Evolutionary conservation across 2,113 vertebrate genomes (phyloP), one percentile per base, ranked within the genome.

Genomic region (Neodon shergylaensis): DNA sequence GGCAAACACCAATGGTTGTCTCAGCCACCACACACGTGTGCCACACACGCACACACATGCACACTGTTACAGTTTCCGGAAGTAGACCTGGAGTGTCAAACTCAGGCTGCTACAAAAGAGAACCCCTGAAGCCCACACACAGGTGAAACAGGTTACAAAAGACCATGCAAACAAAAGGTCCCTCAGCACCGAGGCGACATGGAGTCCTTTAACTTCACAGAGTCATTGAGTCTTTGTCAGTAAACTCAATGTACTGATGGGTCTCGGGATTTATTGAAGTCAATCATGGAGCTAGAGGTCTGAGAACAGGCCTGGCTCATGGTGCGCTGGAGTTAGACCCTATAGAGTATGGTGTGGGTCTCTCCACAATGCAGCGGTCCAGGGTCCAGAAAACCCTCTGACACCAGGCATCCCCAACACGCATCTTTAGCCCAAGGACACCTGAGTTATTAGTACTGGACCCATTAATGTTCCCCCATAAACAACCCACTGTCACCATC

Each of bases 221-320:
- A 92, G 12, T 31, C 61, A 5, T 12, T 39, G 22, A 47, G 54
- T 58, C 39, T 44, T 36, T 16, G 1, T 74, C 79, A 66, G n/a
- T 31, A 68, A 86, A 82, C 6, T 42, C 19, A 77, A 79, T 21
- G 61, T 16, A 44, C 13, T 17, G 2, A 13, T 22, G 14, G 3
- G 12, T 36, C 31, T 76, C n/a, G 68, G 65, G 36, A 66, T 22
- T 66, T 77, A 12, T 14, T 2, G 24, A 54, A 22, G 24, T 10
- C 14, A 12, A 0, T 47, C 6, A 5, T 2, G 0, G 49, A 14
- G 28, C 4, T 44, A 58, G 26, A 44, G 72, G 24, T 68, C 68
- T 3, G 9, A 81, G 76, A 1, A 2, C 19, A 36, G 6, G 10
- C 33, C 39, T 26, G 31, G 39, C 63, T 73, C 11, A 3, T 1